phyloP scores from a whole-genome alignment of 2,888 invertebrate species.

The Scelioninae gen. 2 region DNA sequence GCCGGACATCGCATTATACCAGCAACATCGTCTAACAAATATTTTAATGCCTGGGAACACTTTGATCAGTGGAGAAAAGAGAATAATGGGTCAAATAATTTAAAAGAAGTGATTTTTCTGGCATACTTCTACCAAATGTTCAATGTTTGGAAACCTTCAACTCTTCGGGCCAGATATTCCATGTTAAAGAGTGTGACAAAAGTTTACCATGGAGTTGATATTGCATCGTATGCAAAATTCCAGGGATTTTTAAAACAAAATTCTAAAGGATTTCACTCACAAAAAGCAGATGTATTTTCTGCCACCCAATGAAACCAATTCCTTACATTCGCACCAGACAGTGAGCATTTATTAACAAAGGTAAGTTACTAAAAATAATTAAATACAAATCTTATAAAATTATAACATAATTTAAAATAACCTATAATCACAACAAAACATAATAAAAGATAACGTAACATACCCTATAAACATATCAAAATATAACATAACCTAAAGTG shows the following conservation, averaged over 20 bases:
- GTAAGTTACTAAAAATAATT: not conserved
- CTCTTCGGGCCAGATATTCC: not conserved
- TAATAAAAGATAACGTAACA: no score
- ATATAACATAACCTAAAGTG: no score
- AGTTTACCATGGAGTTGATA: not conserved
- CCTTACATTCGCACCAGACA: not conserved
- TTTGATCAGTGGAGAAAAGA: not conserved
- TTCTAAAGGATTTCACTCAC: not conserved
- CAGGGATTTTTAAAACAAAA: slow-evolving; percentile 3
- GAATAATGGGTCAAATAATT: not conserved
- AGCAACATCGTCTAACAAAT: not conserved
- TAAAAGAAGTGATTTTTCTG: not conserved
- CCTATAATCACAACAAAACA: no score
- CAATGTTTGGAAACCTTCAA: not conserved
- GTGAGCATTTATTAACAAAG: not conserved
- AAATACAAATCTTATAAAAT: no score
- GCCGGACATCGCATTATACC: not conserved
- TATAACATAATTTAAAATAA: no score
- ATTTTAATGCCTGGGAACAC: not conserved
- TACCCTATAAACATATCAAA: no score
- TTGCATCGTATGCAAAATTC: not conserved
- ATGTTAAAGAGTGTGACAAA: not conserved
- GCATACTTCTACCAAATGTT: not conserved
- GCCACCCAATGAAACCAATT: no score
- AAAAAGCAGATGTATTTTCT: slow-evolving; percentile 1